Base-by-base conservation (phyloP, 2,113 vertebrate genomes). In the Notothenia rossii region DNA sequence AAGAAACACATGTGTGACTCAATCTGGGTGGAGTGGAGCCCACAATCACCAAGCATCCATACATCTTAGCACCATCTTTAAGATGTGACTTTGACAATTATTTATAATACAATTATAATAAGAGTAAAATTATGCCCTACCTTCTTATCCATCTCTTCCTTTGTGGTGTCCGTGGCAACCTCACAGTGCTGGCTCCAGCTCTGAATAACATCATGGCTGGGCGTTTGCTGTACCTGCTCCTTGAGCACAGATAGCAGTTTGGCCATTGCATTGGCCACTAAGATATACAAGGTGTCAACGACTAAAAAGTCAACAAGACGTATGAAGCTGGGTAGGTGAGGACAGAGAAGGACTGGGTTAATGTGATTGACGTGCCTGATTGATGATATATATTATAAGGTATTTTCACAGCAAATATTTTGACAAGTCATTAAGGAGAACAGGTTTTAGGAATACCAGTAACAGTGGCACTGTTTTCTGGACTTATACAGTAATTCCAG, bases 221-320 rank as follows among this genome's bases (percentile, higher is more conserved):
- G 94, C 2, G 88, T 96, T 66, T 60, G 80, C 65, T 87, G 74
- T 10, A 95, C 71, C 56, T 95, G 95, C 12, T 96, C 94, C 75
- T 88, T 85, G 46, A 98, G 84, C 22, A 89, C 86, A 62, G 79
- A 88, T 84, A 96, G 86, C 43, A 97, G 86, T 29, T 85, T 85
- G 67, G 73, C 87, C 65, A 95, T 92, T 29, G 95, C 95, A 83
- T 95, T 96, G 25, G 94, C 91, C 64, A 95, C 91, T 76, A 97
- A 61, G 49, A 86, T 51, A 51, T 97, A 96, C 93, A 97, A 82
- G 14, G 95, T 96, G 82, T 91, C 96, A 75, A 95, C 78, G 22
- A 98, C 95, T 77, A 98, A 72, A 81, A 96, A 96, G 86, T 97
- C 96, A 72, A 95, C 93, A 45, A 97, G 94, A 69, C 94, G 95